Conservation (phyloP, 1,140 invertebrate genomes). For the Zaprionus lachaisei region DNA sequence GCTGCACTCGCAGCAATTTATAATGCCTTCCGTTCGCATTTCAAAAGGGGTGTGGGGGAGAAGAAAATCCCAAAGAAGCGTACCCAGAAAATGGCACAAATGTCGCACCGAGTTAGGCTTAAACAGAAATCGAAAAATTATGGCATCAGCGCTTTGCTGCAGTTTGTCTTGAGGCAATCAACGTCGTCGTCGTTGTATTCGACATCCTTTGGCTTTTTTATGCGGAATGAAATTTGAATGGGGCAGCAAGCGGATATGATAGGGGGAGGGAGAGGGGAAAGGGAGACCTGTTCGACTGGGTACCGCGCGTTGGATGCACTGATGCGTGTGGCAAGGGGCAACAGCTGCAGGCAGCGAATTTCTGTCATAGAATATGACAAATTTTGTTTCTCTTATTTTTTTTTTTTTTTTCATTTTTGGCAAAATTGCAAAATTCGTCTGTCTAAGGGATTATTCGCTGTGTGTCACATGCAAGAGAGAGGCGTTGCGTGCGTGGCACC, state of each 20-base stretch:
- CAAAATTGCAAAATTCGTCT: conserved; percentile 39
- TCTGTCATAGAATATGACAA: conserved; percentile 48
- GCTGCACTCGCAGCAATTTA: conserved; percentile 26
- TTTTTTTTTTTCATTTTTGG: conserved; percentile 20
- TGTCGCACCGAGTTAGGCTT: conserved; percentile 38
- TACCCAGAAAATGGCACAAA: conserved; percentile 33
- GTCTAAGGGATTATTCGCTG: conserved; percentile 43
- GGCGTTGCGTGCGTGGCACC: conserved; percentile 11
- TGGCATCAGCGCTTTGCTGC: conserved; percentile 38
- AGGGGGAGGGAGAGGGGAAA: conserved; percentile 1
- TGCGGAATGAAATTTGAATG: conserved; percentile 58
- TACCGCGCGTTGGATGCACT: conserved; percentile 34
- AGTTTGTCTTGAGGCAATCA: not conserved
- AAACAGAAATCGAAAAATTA: conserved; percentile 45
- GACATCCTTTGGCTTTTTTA: conserved; percentile 43
- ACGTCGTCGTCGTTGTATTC: conserved; percentile 1
- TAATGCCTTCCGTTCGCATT: conserved; percentile 44
- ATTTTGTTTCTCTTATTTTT: conserved; percentile 17
- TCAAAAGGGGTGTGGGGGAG: conserved; percentile 5
- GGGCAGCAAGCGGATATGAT: not conserved
- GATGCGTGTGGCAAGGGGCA: conserved; percentile 38
- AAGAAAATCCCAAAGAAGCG: conserved; percentile 13
- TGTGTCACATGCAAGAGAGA: conserved; percentile 17
- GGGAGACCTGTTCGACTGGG: conserved; percentile 11
- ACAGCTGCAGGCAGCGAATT: conserved; percentile 48